These are phyloP conservation scores for Rhagonycha fulva DNA, from an alignment of 2,888 invertebrate species.

Conservation along the genomic window DNA sequence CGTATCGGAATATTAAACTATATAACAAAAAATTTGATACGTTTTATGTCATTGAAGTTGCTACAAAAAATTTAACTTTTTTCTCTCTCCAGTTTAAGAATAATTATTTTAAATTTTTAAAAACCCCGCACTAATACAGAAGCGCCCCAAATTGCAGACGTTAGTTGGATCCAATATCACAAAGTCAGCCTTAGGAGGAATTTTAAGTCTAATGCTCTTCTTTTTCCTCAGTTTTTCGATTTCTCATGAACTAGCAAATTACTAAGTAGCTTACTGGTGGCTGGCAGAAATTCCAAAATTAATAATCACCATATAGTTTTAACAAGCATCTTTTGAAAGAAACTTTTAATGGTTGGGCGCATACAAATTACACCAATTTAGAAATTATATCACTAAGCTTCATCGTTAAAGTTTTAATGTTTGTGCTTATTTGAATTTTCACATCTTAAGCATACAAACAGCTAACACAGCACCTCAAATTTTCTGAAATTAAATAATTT, in stretches of 20 bases:
- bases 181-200: background rate
- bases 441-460: slow-evolving; percentile 25
- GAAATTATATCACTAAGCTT: slow-evolving; percentile 2
- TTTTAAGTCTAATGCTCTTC: background rate
- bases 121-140: too few relatives aligned
- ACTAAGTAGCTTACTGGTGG: background rate
- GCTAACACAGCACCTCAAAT: slow-evolving; percentile 26
- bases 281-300: background rate
- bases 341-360: background rate
- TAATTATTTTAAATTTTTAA: too few relatives aligned
- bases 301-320: background rate
- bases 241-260: background rate
- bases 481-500: slow-evolving; percentile 23
- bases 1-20: background rate
- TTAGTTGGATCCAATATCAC: too few relatives aligned
- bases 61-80: background rate
- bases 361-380: background rate
- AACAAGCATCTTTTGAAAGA: background rate
- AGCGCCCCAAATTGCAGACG: too few relatives aligned
- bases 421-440: slow-evolving; percentile 23
- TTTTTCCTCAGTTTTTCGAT: background rate
- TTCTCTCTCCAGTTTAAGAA: too few relatives aligned
- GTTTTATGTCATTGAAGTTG: background rate
- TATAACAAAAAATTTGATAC: background rate
- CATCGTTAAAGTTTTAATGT: slow-evolving; percentile 19